phyloP scores from a whole-genome alignment of 2,888 invertebrate species.

The Octonoba sinensis region DNA sequence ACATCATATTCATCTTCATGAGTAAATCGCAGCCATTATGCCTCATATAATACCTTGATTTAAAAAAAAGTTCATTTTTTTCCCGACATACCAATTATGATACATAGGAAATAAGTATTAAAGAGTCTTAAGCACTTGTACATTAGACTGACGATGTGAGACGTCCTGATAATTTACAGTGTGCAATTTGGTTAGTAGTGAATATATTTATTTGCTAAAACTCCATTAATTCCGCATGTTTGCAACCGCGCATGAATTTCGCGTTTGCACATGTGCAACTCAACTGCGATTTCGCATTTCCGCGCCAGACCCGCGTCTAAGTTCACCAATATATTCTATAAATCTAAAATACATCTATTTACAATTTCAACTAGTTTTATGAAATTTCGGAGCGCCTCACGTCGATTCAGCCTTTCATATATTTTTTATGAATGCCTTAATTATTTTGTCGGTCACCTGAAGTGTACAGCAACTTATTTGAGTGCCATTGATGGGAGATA shows the following conservation, averaged over 20 bases:
- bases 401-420: constrained; percentile 38
- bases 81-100: no score
- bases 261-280: constrained; percentile 2
- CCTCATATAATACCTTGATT: neutral
- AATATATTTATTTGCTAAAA: no score
- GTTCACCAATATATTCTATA: no score
- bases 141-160: constrained; percentile 43
- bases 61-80: neutral
- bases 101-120: no score
- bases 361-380: no score
- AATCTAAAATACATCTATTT: no score
- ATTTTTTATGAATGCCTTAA: neutral
- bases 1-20: constrained; percentile 9
- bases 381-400: constrained; percentile 39
- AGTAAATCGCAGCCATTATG: no score
- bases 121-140: no score
- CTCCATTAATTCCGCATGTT: neutral
- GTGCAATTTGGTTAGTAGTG: constrained; percentile 12
- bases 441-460: constrained; percentile 6
- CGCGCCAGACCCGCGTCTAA: neutral
- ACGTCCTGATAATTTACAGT: constrained; percentile 36
- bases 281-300: neutral
- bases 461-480: constrained; percentile 18
- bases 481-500: constrained; percentile 41
- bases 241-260: neutral